Percentiles rank a stretch among this genome's conserved stretches.
These are phyloP conservation scores for Eulemur mongoz DNA, from an alignment of 2,797 vertebrate genomes.

Conservation along the genomic window DNA sequence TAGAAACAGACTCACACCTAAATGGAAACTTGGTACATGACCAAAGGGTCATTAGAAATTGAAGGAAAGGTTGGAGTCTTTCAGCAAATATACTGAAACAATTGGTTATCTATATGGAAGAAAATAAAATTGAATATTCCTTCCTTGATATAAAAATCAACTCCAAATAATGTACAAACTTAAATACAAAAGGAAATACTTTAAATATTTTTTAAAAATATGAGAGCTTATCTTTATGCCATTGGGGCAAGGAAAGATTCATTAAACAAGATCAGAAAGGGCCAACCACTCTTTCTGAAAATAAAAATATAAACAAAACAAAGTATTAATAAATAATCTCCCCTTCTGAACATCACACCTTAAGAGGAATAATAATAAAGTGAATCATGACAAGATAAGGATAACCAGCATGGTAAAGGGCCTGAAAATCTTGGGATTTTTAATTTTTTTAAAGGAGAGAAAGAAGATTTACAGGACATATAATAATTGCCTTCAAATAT, in stretches of 20 bases:
- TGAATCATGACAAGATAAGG: background rate
- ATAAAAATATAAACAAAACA: background rate
- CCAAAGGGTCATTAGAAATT: background rate
- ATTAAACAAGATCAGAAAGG: conserved; percentile 14
- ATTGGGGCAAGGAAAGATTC: background rate
- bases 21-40: background rate
- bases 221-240: background rate
- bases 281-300: background rate
- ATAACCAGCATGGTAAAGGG: background rate
- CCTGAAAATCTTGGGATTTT: background rate
- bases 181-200: background rate
- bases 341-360: background rate
- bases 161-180: background rate
- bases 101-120: background rate
- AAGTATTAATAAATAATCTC: background rate
- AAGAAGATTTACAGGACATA: background rate
- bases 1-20: conserved; percentile 6
- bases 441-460: background rate
- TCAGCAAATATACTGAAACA: background rate
- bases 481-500: background rate
- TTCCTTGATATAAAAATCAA: background rate
- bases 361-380: background rate
- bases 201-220: background rate
- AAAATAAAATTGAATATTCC: conserved; percentile 34
- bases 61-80: background rate